phyloP scores from a whole-genome alignment of 1,140 invertebrate genomes.

The Sycobia sp. region DNA sequence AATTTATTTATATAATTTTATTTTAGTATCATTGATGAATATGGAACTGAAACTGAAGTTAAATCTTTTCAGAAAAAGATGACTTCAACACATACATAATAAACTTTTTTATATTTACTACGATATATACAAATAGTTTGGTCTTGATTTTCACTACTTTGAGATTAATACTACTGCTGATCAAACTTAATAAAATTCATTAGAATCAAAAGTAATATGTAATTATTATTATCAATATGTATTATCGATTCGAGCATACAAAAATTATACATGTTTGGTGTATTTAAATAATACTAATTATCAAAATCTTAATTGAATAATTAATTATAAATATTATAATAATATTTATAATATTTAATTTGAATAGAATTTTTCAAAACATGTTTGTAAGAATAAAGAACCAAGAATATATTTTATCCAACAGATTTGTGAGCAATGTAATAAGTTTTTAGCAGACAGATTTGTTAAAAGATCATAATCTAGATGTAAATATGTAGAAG shows the following conservation, averaged over 20 bases:
- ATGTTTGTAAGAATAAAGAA: slow-evolving; percentile 86
- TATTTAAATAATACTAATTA: no score
- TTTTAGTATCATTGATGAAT: slow-evolving; percentile 93
- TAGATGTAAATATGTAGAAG: slow-evolving; percentile 88
- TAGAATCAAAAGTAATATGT: no score
- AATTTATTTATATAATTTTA: no score
- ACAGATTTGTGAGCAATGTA: slow-evolving; percentile 86
- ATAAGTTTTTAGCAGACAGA: slow-evolving; percentile 80
- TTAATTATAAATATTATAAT: no score
- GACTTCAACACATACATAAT: slow-evolving; percentile 91
- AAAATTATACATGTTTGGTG: no score
- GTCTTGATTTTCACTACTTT: slow-evolving; percentile 96
- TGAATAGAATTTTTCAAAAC: slow-evolving; percentile 80
- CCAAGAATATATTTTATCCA: slow-evolving; percentile 82
- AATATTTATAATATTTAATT: slow-evolving; percentile 7
- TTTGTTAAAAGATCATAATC: slow-evolving; percentile 99
- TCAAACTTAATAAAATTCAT: slow-evolving; percentile 82
- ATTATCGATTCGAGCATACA: no score
- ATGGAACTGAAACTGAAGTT: slow-evolving; percentile 98
- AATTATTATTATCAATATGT: no score
- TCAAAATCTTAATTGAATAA: no score
- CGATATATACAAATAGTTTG: slow-evolving; percentile 96
- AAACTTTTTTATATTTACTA: slow-evolving; percentile 96
- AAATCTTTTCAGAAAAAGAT: slow-evolving; percentile 92
- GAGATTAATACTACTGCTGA: slow-evolving; percentile 92